These are phyloP conservation scores for Drosophila diplacantha DNA, from an alignment of 2,888 invertebrate genomes.

Conservation along the genomic window DNA sequence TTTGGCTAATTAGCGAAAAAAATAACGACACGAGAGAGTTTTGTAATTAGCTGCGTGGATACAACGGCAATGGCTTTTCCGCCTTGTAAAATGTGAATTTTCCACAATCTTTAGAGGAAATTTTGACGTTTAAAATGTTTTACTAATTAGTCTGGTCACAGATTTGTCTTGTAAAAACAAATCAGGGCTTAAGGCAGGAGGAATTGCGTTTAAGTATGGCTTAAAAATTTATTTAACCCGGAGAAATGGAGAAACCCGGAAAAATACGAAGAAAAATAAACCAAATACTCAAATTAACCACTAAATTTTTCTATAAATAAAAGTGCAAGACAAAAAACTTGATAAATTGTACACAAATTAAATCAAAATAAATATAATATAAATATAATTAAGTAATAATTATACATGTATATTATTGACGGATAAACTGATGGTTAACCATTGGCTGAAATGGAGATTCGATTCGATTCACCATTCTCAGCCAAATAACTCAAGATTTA, in stretches of 20 bases:
- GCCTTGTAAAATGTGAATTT: neutral
- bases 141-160: neutral
- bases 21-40: neutral
- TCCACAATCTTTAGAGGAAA: neutral
- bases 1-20: constrained; percentile 15
- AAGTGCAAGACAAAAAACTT: neutral
- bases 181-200: neutral
- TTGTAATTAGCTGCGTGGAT: constrained; percentile 2
- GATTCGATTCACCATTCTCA: too few relatives aligned
- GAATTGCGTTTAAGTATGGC: neutral
- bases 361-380: neutral
- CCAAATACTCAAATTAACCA: neutral
- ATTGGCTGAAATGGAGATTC: too few relatives aligned
- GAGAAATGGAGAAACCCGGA: too few relatives aligned
- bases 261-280: neutral
- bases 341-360: neutral
- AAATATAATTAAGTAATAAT: too few relatives aligned
- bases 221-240: neutral
- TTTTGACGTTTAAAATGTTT: neutral
- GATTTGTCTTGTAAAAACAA: neutral
- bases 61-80: neutral
- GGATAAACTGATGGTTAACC: too few relatives aligned
- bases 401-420: too few relatives aligned
- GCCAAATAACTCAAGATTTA: neutral
- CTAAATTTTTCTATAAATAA: neutral